Percentiles rank a stretch among this genome's conserved stretches.
These are phyloP conservation scores for Hyalella azteca DNA, from an alignment of 2,888 invertebrate genomes.

Conservation along the genomic window DNA sequence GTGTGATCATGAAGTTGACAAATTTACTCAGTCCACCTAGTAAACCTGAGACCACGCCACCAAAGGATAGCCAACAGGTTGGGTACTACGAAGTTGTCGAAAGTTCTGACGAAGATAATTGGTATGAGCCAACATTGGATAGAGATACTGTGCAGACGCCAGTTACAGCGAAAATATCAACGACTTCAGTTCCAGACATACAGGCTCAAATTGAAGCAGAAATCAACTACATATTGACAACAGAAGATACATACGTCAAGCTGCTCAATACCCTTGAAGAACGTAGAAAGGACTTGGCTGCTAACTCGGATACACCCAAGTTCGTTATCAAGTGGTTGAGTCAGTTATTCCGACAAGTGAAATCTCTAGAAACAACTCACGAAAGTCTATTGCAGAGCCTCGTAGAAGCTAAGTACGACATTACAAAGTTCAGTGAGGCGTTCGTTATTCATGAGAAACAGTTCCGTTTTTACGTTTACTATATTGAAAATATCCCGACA, in stretches of 20 bases:
- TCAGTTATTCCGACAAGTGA: slow-evolving; percentile 48
- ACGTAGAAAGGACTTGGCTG: slow-evolving; percentile 37
- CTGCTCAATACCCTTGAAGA: slow-evolving; percentile 43
- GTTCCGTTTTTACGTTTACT: slow-evolving; percentile 50
- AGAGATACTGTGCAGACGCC: neutral
- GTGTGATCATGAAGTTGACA: neutral
- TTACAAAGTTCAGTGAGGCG: slow-evolving; percentile 43
- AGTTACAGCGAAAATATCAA: neutral
- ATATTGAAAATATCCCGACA: slow-evolving; percentile 54
- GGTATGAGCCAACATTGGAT: neutral
- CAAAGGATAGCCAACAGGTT: too few relatives aligned
- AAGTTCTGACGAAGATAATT: neutral
- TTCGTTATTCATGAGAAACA: slow-evolving; percentile 39
- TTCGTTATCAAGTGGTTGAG: slow-evolving; percentile 42
- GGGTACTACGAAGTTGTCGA: neutral
- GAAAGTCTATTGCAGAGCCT: slow-evolving; percentile 42
- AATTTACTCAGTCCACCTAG: neutral
- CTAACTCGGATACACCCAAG: slow-evolving; percentile 38
- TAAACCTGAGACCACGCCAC: neutral
- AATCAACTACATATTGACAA: slow-evolving; percentile 45
- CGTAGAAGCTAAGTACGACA: slow-evolving; percentile 5
- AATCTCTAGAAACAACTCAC: slow-evolving; percentile 40
- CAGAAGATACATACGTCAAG: slow-evolving; percentile 46
- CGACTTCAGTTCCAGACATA: neutral
- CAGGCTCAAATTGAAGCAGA: slow-evolving; percentile 46